phyloP scores from a whole-genome alignment of 2,797 vertebrate genomes.

The Amblyopsis hoosieri region DNA sequence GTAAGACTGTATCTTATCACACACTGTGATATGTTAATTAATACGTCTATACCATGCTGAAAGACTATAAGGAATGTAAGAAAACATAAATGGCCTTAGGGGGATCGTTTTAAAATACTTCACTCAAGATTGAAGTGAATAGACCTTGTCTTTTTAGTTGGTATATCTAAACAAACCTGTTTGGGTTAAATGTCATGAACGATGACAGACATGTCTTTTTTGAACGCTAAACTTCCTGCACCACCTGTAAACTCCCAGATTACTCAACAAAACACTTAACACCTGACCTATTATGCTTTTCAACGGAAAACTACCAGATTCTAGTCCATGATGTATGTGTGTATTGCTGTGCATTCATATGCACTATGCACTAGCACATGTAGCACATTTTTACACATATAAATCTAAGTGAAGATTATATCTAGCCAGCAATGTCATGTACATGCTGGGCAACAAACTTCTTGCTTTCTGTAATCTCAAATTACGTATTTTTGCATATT shows the following conservation, averaged over 20 bases:
- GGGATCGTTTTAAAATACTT: conserved; percentile 24
- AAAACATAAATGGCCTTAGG: conserved; percentile 19
- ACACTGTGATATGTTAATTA: conserved; percentile 26
- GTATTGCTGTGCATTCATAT: too few relatives aligned
- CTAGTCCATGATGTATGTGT: too few relatives aligned
- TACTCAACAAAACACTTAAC: background rate
- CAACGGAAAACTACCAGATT: too few relatives aligned
- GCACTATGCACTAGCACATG: too few relatives aligned
- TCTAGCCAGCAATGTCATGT: too few relatives aligned
- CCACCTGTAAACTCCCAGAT: background rate
- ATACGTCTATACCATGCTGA: conserved; percentile 28
- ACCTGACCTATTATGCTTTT: background rate
- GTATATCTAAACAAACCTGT: background rate
- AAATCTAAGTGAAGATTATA: too few relatives aligned
- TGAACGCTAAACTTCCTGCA: background rate
- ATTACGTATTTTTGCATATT: too few relatives aligned
- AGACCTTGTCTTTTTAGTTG: too few relatives aligned
- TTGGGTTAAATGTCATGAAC: background rate
- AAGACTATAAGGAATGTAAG: conserved; percentile 17
- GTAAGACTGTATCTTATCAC: conserved; percentile 59
- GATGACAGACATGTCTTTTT: background rate
- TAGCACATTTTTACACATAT: too few relatives aligned
- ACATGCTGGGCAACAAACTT: too few relatives aligned
- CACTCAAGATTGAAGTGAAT: conserved; percentile 10
- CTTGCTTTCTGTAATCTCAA: too few relatives aligned